Evolutionary conservation across 1,140 invertebrate species (phyloP).

Genomic region (Atopsyche davidsoni): DNA sequence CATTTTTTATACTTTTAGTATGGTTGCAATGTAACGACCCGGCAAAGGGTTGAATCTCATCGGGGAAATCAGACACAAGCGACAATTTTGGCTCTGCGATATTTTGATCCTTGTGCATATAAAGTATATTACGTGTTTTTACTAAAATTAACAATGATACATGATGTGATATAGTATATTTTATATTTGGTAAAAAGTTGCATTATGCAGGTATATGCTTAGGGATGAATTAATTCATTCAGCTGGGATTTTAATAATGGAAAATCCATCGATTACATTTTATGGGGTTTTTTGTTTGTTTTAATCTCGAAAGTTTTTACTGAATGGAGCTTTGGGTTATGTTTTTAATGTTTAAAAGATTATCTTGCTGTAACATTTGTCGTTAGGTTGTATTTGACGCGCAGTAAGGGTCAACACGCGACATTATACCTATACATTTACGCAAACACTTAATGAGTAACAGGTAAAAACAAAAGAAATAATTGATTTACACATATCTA

Average conservation of each 20-base stretch:
- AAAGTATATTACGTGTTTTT: no score
- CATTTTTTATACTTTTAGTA: conserved; percentile 30
- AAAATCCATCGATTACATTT: conserved; percentile 24
- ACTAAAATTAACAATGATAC: no score
- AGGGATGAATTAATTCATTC: conserved; percentile 16
- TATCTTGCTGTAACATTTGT: no score
- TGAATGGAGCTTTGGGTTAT: conserved; percentile 7
- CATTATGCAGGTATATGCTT: not conserved
- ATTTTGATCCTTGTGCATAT: no score
- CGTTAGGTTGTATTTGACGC: no score
- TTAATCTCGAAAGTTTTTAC: conserved; percentile 5
- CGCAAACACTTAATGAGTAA: no score
- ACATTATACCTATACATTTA: no score
- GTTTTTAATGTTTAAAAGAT: conserved; percentile 26
- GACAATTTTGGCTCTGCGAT: no score
- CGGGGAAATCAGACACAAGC: no score
- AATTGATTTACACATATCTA: no score
- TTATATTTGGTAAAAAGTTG: conserved; percentile 1
- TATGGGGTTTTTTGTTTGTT: conserved; percentile 12
- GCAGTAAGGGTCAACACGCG: no score
- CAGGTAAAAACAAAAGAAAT: no score
- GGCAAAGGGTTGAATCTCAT: conserved; percentile 25
- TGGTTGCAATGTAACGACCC: conserved; percentile 24
- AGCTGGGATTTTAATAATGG: conserved; percentile 22
- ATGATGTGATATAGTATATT: not conserved